Percentiles rank a stretch among this genome's conserved stretches.
Conservation (phyloP, 2,888 invertebrate genomes). For the Habrosyne pyritoides region DNA sequence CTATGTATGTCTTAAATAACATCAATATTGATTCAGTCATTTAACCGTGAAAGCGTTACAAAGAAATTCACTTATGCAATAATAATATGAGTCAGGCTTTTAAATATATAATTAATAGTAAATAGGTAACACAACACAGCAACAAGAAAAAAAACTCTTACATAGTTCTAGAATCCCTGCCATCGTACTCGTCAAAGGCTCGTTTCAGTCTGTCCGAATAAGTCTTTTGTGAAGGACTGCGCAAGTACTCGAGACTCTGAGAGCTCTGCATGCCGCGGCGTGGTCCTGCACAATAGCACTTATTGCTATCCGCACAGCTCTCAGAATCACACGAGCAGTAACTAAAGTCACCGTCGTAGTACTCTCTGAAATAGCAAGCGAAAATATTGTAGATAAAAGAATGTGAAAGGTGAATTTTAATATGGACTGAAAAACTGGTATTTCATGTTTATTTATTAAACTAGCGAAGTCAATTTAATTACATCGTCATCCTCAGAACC, state of each 20-base stretch:
- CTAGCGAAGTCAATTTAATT: slow-evolving; percentile 2
- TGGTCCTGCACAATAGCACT: slow-evolving; percentile 89
- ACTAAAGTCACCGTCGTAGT: slow-evolving; percentile 69
- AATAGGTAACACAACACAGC: too few species aligned
- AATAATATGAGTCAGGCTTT: too few species aligned
- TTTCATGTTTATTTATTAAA: slow-evolving; percentile 10
- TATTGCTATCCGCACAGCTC: slow-evolving; percentile 93
- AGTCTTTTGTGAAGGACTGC: slow-evolving; percentile 72
- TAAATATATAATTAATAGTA: too few species aligned
- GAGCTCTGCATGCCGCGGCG: slow-evolving; percentile 61
- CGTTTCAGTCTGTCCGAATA: slow-evolving; percentile 68
- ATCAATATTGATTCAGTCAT: too few species aligned
- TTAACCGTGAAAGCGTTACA: too few species aligned
- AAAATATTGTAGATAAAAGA: background rate
- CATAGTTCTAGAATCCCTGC: slow-evolving; percentile 63
- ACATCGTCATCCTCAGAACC: slow-evolving; percentile 4
- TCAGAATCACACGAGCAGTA: slow-evolving; percentile 93
- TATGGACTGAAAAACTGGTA: background rate
- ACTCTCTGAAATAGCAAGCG: slow-evolving; percentile 56
- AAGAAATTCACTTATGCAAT: too few species aligned
- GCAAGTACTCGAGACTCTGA: slow-evolving; percentile 81
- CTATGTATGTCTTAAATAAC: too few species aligned
- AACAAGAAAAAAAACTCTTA: too few species aligned
- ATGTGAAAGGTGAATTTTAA: background rate
- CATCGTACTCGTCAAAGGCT: slow-evolving; percentile 73